These are phyloP conservation scores for Ophion costatus DNA, from an alignment of 2,888 invertebrate species.

Conservation along the genomic window DNA sequence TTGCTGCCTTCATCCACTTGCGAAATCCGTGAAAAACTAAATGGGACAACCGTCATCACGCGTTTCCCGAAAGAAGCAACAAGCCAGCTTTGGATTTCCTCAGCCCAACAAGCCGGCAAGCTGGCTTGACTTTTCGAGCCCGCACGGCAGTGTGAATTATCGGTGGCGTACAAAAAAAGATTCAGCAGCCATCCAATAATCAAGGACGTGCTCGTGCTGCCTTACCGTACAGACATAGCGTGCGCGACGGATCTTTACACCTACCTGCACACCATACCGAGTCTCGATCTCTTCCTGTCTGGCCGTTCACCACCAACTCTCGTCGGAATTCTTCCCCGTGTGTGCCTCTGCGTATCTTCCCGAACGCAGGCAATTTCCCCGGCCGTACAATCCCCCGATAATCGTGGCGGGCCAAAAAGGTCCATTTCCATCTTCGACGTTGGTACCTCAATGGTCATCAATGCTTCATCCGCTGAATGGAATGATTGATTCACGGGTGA, in stretches of 20 bases:
- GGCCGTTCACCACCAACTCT: slow-evolving; percentile 8
- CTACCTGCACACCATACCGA: slow-evolving; percentile 47
- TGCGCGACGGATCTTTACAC: slow-evolving; percentile 53
- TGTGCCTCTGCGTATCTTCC: neutral
- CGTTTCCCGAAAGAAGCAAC: neutral
- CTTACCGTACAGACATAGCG: neutral
- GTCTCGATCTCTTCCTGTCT: slow-evolving; percentile 51
- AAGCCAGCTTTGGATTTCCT: neutral
- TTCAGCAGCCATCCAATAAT: neutral
- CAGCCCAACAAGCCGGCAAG: neutral
- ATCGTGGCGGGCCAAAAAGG: neutral
- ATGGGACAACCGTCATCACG: neutral
- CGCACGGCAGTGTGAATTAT: neutral
- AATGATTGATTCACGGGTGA: slow-evolving; percentile 24
- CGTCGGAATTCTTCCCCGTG: slow-evolving; percentile 1
- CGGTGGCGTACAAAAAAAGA: neutral
- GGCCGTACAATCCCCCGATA: neutral
- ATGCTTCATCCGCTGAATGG: slow-evolving; percentile 2
- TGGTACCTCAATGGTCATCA: neutral
- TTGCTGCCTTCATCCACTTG: too few species aligned
- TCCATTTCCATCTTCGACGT: neutral
- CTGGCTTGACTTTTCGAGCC: neutral
- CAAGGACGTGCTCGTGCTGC: neutral
- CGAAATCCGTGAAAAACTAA: too few species aligned
- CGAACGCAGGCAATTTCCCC: neutral